Evolutionary conservation across 2,113 vertebrate genomes (phyloP).

Genomic region (Propithecus coquereli): DNA sequence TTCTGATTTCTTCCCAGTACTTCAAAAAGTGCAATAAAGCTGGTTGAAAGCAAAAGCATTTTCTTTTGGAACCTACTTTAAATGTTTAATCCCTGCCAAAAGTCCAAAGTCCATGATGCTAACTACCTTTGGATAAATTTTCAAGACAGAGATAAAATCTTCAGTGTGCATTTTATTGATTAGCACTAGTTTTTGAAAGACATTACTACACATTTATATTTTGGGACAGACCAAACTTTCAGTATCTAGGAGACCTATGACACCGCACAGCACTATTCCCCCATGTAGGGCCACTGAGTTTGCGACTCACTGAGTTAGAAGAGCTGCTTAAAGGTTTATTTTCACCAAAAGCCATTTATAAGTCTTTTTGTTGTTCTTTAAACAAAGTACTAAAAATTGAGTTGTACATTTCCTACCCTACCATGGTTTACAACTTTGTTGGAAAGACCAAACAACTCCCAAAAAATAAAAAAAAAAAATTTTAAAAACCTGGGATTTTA

Average conservation of each 20-base stretch:
- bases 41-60: slow-evolving; percentile 24
- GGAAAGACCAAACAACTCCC: not conserved
- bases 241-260: not conserved
- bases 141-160: slow-evolving; percentile 10
- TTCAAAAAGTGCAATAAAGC: slow-evolving; percentile 36
- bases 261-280: not conserved
- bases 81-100: slow-evolving; percentile 40
- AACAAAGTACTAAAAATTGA: not conserved
- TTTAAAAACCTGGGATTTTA: not conserved
- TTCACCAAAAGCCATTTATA: not conserved
- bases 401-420: not conserved
- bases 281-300: not conserved
- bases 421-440: not conserved
- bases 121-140: not conserved
- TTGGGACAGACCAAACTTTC: not conserved
- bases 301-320: not conserved
- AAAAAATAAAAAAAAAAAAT: not conserved
- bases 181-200: not conserved
- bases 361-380: not conserved
- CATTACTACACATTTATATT: not conserved
- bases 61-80: slow-evolving; percentile 39
- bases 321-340: not conserved
- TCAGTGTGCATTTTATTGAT: not conserved
- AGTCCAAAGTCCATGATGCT: slow-evolving; percentile 32
- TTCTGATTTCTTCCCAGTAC: slow-evolving; percentile 34